Evolutionary conservation across 1,140 invertebrate genomes (phyloP).

Genomic region (Megalonaias nervosa): DNA sequence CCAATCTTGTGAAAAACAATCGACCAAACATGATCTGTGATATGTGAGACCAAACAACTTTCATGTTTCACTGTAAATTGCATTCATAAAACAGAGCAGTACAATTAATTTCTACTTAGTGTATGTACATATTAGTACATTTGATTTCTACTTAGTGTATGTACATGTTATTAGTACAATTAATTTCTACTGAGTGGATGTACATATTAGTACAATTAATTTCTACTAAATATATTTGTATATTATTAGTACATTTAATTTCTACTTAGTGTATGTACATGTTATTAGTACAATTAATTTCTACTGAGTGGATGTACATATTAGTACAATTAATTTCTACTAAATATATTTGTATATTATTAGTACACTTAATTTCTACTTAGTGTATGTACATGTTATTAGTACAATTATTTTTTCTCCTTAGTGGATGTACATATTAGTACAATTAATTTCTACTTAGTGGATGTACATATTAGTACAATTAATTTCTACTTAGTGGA

Average conservation of each 20-base stretch:
- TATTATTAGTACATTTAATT: neutral
- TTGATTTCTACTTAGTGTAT: neutral
- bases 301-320: neutral
- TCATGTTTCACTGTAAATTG: too few species aligned
- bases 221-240: too few species aligned
- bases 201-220: neutral
- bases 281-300: slow-evolving; percentile 5
- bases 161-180: neutral
- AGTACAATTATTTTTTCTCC: slow-evolving; percentile 3
- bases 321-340: neutral
- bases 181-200: neutral
- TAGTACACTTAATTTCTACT: neutral
- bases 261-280: neutral
- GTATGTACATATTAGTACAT: neutral
- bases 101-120: neutral
- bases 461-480: neutral
- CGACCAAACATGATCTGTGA: too few species aligned
- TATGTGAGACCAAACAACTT: too few species aligned
- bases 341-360: too few species aligned
- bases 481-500: neutral
- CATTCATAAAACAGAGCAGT: too few species aligned
- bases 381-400: neutral
- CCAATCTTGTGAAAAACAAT: neutral
- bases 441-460: neutral
- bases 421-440: neutral